These are phyloP conservation scores for Protaetia brevitarsis DNA, from an alignment of 1,140 invertebrate genomes.

Conservation along the genomic window DNA sequence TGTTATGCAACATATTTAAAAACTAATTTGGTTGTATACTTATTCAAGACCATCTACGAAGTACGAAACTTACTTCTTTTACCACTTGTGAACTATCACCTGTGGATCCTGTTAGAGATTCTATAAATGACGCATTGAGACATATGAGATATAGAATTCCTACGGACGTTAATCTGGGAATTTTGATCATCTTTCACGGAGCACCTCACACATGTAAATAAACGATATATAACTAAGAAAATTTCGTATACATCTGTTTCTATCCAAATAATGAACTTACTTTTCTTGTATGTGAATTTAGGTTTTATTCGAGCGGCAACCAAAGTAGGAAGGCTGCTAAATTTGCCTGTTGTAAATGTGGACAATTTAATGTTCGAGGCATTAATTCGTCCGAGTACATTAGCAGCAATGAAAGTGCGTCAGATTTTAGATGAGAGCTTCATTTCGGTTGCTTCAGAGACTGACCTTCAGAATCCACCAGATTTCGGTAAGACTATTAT, in stretches of 20 bases:
- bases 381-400: constrained; percentile 26
- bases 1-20: too few relatives aligned
- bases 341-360: constrained; percentile 32
- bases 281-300: constrained; percentile 24
- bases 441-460: constrained; percentile 11
- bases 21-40: too few relatives aligned
- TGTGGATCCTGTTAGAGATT: not conserved
- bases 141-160: not conserved
- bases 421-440: constrained; percentile 34
- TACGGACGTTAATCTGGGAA: constrained; percentile 25
- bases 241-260: too few relatives aligned
- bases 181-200: constrained; percentile 42
- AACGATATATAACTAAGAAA: too few relatives aligned
- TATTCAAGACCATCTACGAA: too few relatives aligned
- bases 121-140: not conserved
- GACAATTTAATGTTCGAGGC: constrained; percentile 39
- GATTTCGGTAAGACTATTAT: constrained; percentile 24
- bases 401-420: constrained; percentile 33
- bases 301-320: constrained; percentile 37
- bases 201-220: constrained; percentile 37
- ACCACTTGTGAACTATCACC: too few relatives aligned
- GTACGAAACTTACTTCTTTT: too few relatives aligned
- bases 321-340: constrained; percentile 30
- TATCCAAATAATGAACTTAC: constrained; percentile 11
- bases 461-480: constrained; percentile 14